Percentiles rank a stretch among this genome's conserved stretches.
These are phyloP conservation scores for Xenops minutus DNA, from an alignment of 2,797 vertebrate genomes.

Conservation along the genomic window DNA sequence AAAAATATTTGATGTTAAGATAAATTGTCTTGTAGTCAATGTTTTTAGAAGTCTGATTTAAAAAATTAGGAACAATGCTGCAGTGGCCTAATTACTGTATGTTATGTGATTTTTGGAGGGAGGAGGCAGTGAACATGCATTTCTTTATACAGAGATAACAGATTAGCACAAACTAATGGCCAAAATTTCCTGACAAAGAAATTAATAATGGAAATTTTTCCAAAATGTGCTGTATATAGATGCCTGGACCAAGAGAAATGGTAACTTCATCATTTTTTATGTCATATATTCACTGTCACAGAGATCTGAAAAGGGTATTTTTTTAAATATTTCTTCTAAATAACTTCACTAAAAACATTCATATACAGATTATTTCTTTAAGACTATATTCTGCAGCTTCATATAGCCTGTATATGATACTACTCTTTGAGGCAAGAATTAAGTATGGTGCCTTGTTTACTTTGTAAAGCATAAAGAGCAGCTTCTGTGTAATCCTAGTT, in stretches of 20 bases:
- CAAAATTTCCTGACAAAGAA: background rate
- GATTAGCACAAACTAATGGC: background rate
- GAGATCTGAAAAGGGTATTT: background rate
- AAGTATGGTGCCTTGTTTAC: background rate
- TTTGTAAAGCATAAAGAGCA: background rate
- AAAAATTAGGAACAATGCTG: background rate
- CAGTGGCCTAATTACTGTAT: background rate
- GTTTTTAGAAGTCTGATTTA: background rate
- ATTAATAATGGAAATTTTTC: background rate
- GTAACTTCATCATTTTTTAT: background rate
- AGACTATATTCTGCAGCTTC: background rate
- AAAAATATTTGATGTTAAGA: background rate
- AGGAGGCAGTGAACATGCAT: background rate
- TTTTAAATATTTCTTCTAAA: slow-evolving; percentile 1
- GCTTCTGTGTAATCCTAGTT: background rate
- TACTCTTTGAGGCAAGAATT: background rate
- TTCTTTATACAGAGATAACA: background rate
- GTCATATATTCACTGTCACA: background rate
- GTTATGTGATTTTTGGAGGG: background rate
- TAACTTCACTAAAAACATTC: background rate
- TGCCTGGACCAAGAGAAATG: background rate
- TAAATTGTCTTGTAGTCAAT: background rate
- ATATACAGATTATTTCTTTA: background rate
- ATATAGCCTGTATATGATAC: background rate
- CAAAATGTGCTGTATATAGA: background rate